These are phyloP conservation scores for Urocynchramus pylzowi DNA, from an alignment of 2,113 vertebrate species.

Conservation along the genomic window DNA sequence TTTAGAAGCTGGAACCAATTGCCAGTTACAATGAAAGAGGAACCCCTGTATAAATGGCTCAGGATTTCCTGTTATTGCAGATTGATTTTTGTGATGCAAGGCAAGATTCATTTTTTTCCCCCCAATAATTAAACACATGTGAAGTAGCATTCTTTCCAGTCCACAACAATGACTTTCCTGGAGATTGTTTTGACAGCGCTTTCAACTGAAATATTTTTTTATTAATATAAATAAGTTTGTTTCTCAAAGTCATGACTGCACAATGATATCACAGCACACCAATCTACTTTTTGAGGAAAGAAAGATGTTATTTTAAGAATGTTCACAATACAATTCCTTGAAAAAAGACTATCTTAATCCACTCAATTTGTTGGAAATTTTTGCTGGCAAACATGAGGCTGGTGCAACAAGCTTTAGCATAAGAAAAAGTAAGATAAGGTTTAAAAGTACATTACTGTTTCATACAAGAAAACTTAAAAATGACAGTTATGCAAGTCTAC, in stretches of 20 bases:
- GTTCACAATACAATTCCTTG: constrained; percentile 27
- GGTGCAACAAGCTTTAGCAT: not conserved
- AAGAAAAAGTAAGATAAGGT: not conserved
- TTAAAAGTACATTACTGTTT: not conserved
- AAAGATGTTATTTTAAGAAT: constrained; percentile 27
- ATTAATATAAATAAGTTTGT: constrained; percentile 30
- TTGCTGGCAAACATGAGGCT: not conserved
- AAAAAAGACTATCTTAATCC: not conserved
- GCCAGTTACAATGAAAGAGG: constrained; percentile 53
- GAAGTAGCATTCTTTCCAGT: constrained; percentile 66
- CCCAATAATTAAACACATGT: constrained; percentile 73
- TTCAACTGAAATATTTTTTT: constrained; percentile 65
- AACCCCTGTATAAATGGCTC: constrained; percentile 62
- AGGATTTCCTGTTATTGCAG: constrained; percentile 74
- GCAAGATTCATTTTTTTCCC: constrained; percentile 21
- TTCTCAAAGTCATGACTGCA: constrained; percentile 11
- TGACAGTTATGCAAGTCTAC: not conserved
- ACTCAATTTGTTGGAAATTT: not conserved
- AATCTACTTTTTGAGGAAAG: constrained; percentile 4
- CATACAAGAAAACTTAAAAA: not conserved
- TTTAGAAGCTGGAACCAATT: constrained; percentile 71
- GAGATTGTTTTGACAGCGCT: constrained; percentile 59
- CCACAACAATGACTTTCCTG: constrained; percentile 46
- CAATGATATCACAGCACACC: constrained; percentile 33
- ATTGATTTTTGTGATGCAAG: constrained; percentile 64